Evolutionary conservation across 2,888 invertebrate species (phyloP).

Genomic region (Masnerella sp.): DNA sequence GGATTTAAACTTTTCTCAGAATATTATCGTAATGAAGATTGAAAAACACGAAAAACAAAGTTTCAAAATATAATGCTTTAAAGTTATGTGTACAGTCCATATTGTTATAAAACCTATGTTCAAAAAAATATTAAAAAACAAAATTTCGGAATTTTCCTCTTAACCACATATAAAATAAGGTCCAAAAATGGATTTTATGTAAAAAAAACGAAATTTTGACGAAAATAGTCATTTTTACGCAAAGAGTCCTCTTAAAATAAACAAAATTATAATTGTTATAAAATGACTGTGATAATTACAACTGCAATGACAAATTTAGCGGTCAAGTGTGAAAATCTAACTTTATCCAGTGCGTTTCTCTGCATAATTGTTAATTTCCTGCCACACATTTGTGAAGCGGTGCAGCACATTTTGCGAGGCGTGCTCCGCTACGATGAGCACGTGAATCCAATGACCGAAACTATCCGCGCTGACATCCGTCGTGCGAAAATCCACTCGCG

Average conservation of each 20-base stretch:
- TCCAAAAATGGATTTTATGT: neutral
- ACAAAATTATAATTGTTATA: no score
- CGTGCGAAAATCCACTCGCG: neutral
- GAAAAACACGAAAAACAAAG: no score
- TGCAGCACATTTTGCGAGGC: conserved; percentile 53
- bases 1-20: no score
- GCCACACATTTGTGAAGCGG: conserved; percentile 48
- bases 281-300: conserved; percentile 1
- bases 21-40: no score
- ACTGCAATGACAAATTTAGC: conserved; percentile 12
- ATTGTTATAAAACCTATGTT: no score
- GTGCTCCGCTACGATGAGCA: conserved; percentile 51
- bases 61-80: no score
- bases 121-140: no score
- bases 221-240: no score
- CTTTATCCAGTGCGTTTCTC: conserved; percentile 27
- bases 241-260: no score
- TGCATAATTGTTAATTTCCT: conserved; percentile 55
- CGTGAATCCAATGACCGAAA: conserved; percentile 50
- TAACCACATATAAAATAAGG: no score
- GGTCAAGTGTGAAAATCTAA: conserved; percentile 48
- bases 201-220: neutral
- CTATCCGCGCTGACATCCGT: no score
- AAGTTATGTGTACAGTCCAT: no score
- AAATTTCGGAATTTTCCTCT: neutral